Base-by-base conservation (phyloP, 1,140 invertebrate species). In the Vanessa atalanta region DNA sequence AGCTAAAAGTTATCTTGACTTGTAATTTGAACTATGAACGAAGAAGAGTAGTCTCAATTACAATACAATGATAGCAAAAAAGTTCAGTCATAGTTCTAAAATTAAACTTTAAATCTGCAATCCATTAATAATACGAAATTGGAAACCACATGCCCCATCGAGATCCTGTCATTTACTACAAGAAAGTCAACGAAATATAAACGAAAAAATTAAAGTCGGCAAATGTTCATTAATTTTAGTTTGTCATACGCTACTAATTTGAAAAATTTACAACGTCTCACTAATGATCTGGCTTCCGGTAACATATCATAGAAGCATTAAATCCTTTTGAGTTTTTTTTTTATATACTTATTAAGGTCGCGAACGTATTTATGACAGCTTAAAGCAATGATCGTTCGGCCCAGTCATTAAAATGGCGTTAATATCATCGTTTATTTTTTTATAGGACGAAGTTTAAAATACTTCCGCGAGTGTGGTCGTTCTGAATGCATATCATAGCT, bases 211-310 rank as follows among this genome's bases (percentile, higher is more conserved):
- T 80, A 81, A 15, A 63, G 68, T 43, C 26, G 20, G 48, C 57
- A 84, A 83, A 86, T 84, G 68, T 76, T 83, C 88, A 90, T 92
- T 87, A 90, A 91, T 92, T 86, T 90, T 85, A 87, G 79, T 90
- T 86, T 91, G 88, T 91, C 85, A 88, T 88, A 90, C 82, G 69
- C 81, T 73, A 82, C 86, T 91, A 92, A 91, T 91, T 91, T 90
- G 88, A 90, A 76, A 81, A 88, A 91, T 92, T 90, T 89, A 92
- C 84, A 84, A 78, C 84, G 53, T 60, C 70, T 65, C 74, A 79
- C 83, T 90, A 90, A 92, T 90, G 83, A 82, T 82, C 61, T 70
- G 68, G 83, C 84, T 86, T 91, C 89, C 90, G 87, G 90, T 68
- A 81, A 86, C 86, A 85, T 82, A 90, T 89, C 83, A 83, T 68